These are phyloP conservation scores for Xanthorhoe designata DNA, from an alignment of 2,888 invertebrate genomes.

Conservation along the genomic window DNA sequence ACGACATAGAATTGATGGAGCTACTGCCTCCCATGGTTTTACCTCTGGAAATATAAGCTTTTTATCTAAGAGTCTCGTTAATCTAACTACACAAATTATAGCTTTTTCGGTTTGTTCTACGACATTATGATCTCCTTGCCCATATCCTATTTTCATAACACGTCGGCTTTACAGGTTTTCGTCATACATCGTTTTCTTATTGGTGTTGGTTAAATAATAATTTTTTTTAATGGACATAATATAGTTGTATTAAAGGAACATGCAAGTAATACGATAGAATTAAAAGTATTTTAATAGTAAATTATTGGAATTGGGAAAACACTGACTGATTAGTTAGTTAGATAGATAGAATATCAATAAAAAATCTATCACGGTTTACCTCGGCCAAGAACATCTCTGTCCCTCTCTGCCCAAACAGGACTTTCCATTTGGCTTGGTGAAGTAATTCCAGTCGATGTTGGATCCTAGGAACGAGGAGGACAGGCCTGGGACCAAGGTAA, in stretches of 20 bases:
- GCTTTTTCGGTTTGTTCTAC: too few relatives aligned
- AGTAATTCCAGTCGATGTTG: constrained; percentile 88
- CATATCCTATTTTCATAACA: too few relatives aligned
- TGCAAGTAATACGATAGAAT: too few relatives aligned
- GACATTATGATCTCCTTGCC: too few relatives aligned
- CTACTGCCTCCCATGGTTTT: constrained; percentile 89
- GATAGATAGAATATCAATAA: background rate
- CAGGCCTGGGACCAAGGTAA: constrained; percentile 86
- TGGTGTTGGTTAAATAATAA: too few relatives aligned
- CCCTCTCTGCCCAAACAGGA: constrained; percentile 82
- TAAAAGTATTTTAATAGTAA: too few relatives aligned
- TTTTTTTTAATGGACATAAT: too few relatives aligned
- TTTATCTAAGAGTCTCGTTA: background rate
- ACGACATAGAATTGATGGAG: constrained; percentile 87
- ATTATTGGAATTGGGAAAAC: too few relatives aligned
- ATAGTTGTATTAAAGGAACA: too few relatives aligned
- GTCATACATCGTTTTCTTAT: too few relatives aligned
- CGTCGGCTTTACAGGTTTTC: too few relatives aligned
- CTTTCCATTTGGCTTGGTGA: constrained; percentile 85
- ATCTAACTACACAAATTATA: background rate
- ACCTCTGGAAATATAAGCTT: constrained; percentile 65
- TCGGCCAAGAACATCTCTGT: constrained; percentile 84
- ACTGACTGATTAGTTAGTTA: too few relatives aligned
- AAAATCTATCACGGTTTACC: constrained; percentile 50
- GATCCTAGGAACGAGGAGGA: constrained; percentile 84